Evolutionary conservation across 2,888 invertebrate species (phyloP).

Genomic region (Catocala sponsa): DNA sequence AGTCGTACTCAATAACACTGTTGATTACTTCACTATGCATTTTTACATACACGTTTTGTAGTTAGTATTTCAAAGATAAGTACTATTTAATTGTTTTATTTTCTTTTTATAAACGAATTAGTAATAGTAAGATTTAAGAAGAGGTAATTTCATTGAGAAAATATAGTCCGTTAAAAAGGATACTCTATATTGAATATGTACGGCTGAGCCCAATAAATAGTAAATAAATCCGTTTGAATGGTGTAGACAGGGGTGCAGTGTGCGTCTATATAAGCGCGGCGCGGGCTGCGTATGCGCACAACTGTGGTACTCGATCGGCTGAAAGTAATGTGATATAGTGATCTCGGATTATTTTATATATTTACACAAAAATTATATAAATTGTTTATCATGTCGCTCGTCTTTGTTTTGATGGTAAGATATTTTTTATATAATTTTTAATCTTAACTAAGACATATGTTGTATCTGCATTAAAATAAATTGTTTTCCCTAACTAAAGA

Average conservation of each 20-base stretch:
- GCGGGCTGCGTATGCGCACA: constrained; percentile 31
- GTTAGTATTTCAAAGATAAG: too few relatives aligned
- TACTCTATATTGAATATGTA: constrained; percentile 10
- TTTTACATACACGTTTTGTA: too few relatives aligned
- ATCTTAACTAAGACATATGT: background rate
- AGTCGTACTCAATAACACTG: too few relatives aligned
- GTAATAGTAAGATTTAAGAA: too few relatives aligned
- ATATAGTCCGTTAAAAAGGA: too few relatives aligned
- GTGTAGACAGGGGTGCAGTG: constrained; percentile 19
- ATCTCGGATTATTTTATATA: constrained; percentile 47
- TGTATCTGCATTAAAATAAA: too few relatives aligned
- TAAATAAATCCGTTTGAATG: constrained; percentile 7
- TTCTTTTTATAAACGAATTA: too few relatives aligned
- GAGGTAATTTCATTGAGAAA: too few relatives aligned
- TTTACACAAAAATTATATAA: constrained; percentile 21
- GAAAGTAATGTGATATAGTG: constrained; percentile 64
- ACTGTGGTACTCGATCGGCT: constrained; percentile 35
- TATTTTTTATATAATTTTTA: constrained; percentile 3
- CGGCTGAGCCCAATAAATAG: background rate
- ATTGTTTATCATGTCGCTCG: constrained; percentile 50
- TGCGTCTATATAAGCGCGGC: constrained; percentile 47
- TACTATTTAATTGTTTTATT: too few relatives aligned
- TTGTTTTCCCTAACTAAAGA: too few relatives aligned
- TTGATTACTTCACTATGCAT: too few relatives aligned
- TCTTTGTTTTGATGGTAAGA: constrained; percentile 65